A percentile compares a stretch with the other conserved stretches of the same genome.
Evolutionary conservation across 2,113 vertebrate species (phyloP).

Genomic region (Nycticebus coucang): DNA sequence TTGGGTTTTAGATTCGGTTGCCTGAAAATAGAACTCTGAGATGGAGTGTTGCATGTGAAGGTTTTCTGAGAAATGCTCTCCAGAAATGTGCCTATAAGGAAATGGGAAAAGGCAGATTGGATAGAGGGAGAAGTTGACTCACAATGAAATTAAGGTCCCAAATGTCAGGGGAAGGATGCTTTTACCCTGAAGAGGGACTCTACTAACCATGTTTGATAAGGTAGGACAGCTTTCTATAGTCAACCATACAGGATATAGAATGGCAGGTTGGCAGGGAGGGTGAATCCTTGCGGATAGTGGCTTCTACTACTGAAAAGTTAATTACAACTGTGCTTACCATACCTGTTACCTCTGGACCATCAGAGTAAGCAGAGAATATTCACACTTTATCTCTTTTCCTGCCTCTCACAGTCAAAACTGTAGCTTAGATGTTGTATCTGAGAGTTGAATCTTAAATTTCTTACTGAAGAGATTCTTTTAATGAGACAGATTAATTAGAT

Average conservation of each 20-base stretch:
- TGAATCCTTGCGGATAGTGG: not conserved
- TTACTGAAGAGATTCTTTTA: not conserved
- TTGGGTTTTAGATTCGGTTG: conserved; percentile 11
- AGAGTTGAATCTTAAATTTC: not conserved
- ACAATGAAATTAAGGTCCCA: not conserved
- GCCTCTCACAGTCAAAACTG: not conserved
- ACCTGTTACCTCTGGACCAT: not conserved
- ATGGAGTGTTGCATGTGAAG: not conserved
- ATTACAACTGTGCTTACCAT: not conserved
- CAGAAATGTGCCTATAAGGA: not conserved
- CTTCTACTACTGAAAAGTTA: not conserved
- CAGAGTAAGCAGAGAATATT: not conserved
- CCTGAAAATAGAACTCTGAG: not conserved
- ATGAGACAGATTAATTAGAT: not conserved
- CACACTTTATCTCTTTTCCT: not conserved
- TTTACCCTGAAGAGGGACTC: not conserved
- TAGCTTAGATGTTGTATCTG: not conserved
- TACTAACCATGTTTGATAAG: not conserved
- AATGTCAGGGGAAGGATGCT: not conserved
- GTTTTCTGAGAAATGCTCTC: not conserved
- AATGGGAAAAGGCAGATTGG: not conserved
- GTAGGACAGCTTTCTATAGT: not conserved
- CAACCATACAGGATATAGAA: not conserved
- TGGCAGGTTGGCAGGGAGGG: not conserved
- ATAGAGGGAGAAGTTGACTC: not conserved